Conservation (phyloP, 2,113 vertebrate species). For the Tenrec ecaudatus region DNA sequence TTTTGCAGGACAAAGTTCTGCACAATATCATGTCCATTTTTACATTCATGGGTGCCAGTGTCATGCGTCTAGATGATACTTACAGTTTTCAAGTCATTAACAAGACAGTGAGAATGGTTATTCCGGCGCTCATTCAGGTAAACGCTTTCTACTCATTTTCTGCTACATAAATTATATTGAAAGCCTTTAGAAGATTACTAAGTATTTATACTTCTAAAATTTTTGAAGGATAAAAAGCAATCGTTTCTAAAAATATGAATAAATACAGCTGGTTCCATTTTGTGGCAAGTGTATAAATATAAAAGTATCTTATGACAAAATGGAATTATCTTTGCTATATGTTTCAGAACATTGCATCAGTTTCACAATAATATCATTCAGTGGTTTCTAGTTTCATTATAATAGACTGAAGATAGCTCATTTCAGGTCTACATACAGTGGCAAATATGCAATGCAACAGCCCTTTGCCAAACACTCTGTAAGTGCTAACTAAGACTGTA, state of each 20-base stretch:
- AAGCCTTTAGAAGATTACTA: constrained; percentile 11
- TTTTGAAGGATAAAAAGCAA: not conserved
- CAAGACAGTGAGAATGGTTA: constrained; percentile 95
- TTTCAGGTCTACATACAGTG: too few species aligned
- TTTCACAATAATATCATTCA: not conserved
- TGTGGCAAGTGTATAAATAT: not conserved
- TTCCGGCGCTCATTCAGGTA: constrained; percentile 96
- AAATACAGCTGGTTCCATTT: not conserved
- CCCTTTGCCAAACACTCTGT: not conserved
- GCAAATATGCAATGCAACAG: not conserved
- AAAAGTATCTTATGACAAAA: not conserved
- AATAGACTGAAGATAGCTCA: too few species aligned
- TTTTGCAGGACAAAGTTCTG: constrained; percentile 95
- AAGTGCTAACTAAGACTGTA: not conserved
- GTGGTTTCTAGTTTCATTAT: not conserved
- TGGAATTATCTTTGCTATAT: not conserved
- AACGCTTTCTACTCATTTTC: not conserved
- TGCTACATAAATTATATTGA: not conserved
- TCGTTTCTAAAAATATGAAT: not conserved
- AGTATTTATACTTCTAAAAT: not conserved
- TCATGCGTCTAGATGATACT: constrained; percentile 96
- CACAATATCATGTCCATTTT: constrained; percentile 99
- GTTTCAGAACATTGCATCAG: not conserved
- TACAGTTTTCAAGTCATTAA: constrained; percentile 99
- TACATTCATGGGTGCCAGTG: constrained; percentile 97